phyloP scores from a whole-genome alignment of 92 coral and sea anemone species.

The Heliopora coerulea region DNA sequence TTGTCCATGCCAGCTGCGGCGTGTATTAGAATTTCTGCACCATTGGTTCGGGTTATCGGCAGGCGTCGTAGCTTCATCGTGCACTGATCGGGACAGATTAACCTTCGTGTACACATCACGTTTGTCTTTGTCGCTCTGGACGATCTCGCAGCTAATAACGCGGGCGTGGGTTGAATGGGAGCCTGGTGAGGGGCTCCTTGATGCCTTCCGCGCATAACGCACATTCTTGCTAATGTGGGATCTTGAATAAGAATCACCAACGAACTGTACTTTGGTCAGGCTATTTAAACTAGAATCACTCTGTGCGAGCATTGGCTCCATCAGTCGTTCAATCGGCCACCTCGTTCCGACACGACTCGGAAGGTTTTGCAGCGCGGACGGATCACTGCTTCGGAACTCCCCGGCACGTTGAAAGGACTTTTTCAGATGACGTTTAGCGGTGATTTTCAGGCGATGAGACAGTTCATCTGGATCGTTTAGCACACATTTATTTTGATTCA shows the following conservation, averaged over 20 bases:
- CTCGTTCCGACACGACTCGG: neutral
- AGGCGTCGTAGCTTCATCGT: conserved; percentile 3
- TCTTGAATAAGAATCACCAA: conserved; percentile 35
- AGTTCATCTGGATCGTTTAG: neutral
- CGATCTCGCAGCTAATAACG: conserved; percentile 34
- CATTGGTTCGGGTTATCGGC: neutral
- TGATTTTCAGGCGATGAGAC: neutral
- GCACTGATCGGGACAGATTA: conserved; percentile 10
- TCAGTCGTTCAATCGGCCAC: neutral
- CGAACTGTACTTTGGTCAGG: conserved; percentile 27
- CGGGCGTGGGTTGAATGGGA: conserved; percentile 12
- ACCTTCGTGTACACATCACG: conserved; percentile 37
- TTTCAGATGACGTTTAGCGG: neutral
- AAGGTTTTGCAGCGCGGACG: neutral
- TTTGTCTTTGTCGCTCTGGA: conserved; percentile 17
- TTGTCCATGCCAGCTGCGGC: conserved; percentile 41
- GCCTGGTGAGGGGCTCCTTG: conserved; percentile 20
- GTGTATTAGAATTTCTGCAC: neutral
- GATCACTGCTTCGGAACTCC: neutral
- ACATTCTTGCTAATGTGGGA: conserved; percentile 33
- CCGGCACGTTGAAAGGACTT: neutral
- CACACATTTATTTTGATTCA: neutral
- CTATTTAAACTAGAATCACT: conserved; percentile 26
- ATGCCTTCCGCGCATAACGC: conserved; percentile 24
- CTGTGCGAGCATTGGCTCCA: conserved; percentile 9